Evolutionary conservation across 2,113 vertebrate species (phyloP).

Genomic region (Gambusia holbrooki): DNA sequence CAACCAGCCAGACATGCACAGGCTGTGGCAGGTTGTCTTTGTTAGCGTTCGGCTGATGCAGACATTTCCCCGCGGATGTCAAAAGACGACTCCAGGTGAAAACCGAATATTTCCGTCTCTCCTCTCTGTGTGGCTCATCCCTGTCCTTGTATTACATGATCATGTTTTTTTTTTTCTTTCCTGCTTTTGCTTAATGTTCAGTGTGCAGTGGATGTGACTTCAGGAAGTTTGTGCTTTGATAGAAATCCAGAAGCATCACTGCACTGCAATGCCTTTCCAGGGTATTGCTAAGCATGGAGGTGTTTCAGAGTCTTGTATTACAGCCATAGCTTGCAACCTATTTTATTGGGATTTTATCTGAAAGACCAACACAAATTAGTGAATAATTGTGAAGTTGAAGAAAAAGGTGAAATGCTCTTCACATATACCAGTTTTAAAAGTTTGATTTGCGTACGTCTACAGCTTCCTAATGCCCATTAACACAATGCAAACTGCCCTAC

Average conservation of each 20-base stretch:
- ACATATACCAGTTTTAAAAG: neutral
- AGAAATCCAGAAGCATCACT: neutral
- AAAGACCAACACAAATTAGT: no score
- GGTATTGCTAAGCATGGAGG: neutral
- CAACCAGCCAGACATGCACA: conserved; percentile 42
- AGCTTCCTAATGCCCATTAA: neutral
- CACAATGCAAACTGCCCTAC: neutral
- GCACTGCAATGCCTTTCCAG: neutral
- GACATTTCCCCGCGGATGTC: conserved; percentile 53
- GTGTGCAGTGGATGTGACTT: conserved; percentile 3
- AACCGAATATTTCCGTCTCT: conserved; percentile 7
- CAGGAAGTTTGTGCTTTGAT: neutral
- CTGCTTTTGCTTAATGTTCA: conserved; percentile 5
- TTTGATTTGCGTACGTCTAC: neutral
- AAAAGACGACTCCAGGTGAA: conserved; percentile 47
- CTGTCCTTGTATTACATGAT: conserved; percentile 12
- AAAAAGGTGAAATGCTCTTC: no score
- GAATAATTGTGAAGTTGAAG: no score
- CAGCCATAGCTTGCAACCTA: neutral
- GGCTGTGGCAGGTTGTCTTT: conserved; percentile 60
- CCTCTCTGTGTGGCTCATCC: neutral
- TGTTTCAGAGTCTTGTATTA: neutral
- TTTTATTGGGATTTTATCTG: neutral
- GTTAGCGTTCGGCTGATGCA: conserved; percentile 31
- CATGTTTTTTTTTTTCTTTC: conserved; percentile 3